Percentiles rank a stretch among this genome's conserved stretches.
Conservation (phyloP, 2,797 vertebrate species). For the Rhinoraja longicauda region DNA sequence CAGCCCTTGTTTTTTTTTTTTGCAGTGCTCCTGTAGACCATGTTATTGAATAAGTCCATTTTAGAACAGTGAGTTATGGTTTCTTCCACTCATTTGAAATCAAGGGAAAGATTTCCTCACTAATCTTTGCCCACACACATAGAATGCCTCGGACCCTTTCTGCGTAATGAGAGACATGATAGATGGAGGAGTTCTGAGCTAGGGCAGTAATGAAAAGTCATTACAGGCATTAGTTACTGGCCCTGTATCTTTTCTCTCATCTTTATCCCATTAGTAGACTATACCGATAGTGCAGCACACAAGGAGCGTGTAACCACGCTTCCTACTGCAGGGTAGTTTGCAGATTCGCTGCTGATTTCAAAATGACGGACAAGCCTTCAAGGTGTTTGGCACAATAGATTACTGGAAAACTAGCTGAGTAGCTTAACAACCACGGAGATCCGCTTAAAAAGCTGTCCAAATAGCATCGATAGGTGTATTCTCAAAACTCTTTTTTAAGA, state of each 20-base stretch:
- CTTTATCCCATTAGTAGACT: conserved; percentile 16
- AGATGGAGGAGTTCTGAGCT: not conserved
- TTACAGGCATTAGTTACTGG: not conserved
- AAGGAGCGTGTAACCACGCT: not conserved
- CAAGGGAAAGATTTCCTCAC: not conserved
- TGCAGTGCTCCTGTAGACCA: not conserved
- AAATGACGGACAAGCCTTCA: not conserved
- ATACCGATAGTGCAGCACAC: not conserved
- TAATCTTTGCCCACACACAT: not conserved
- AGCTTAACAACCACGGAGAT: not conserved
- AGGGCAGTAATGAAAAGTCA: not conserved
- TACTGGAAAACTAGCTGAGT: not conserved
- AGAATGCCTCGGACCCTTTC: not conserved
- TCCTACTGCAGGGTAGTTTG: not conserved
- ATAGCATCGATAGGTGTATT: not conserved
- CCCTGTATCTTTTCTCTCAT: not conserved
- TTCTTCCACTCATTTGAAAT: not conserved
- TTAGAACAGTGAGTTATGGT: not conserved
- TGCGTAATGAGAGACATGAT: not conserved
- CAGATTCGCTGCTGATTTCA: not conserved
- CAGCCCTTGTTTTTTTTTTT: not conserved
- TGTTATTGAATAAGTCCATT: not conserved
- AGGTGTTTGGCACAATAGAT: not conserved
- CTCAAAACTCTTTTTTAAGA: not conserved
- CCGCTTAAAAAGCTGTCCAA: not conserved